Base-by-base conservation (phyloP, 1,140 invertebrate genomes). In the Drosophila pallidifrons region DNA sequence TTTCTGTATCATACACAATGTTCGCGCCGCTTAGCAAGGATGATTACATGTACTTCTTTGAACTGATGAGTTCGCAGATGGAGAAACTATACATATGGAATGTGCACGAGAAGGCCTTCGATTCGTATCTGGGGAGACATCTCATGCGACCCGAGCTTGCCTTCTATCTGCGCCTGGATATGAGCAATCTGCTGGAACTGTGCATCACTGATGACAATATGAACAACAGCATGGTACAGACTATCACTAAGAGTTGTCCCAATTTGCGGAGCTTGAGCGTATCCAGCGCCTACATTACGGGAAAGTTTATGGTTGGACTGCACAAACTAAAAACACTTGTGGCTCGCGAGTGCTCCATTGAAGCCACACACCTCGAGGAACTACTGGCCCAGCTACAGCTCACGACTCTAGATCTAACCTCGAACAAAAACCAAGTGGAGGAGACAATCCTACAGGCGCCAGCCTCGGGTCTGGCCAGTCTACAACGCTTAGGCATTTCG, bases 11-110 rank as follows among this genome's bases (percentile, higher is more conserved):
- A 5, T 79, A 85, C 59, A 52, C 57, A 11, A 75, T 83, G 54
- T 58, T 91, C 6, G 41, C 45, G 2, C 78, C 88, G 0, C 69
- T 91, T 1, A 79, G 58, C 52, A 81, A 85, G 13, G 73, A 83
- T 25, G 89, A 91, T 28, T 91, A 91, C 49, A 58, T 85, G n/a
- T 75, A 69, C 52, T 91, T 91, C 54, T 91, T 91, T 20, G 82
- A 85, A 10, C 49, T 85, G 10, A 85, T 61, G 5, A 87, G 82
- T 41, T 20, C 46, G 0, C 67, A 76, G 5, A 88, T 83, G 87
- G 72, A 91, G 52, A 81, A 91, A 51, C 71, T 82, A 0, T 91
- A 73, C 16, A 83, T 83, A 15, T 80, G 82, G 79, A 77, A 86
- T 52, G 68, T 80, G 11, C 75, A 90, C 41, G 55, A 81, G 10